A percentile compares a stretch with the other conserved stretches of the same genome.
These are phyloP conservation scores for Rhimphoctona megacephalus DNA, from an alignment of 2,888 invertebrate genomes.

Conservation along the genomic window DNA sequence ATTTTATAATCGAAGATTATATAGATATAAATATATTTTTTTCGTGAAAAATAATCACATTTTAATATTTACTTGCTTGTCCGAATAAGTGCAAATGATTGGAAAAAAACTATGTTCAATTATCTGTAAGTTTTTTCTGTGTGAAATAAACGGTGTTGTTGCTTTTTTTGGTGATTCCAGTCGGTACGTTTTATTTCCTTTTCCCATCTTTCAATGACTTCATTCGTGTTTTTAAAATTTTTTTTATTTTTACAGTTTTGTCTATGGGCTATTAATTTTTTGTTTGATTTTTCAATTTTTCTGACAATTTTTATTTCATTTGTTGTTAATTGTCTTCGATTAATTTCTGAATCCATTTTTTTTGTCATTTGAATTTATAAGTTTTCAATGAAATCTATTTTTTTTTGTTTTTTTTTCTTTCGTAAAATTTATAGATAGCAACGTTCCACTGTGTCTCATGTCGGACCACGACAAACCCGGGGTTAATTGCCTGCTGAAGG, in stretches of 20 bases:
- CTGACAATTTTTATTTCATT: neutral
- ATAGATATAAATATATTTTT: conserved; percentile 1
- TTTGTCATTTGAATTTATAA: neutral
- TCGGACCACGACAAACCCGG: conserved; percentile 86
- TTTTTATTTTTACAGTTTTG: neutral
- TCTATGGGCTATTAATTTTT: conserved; percentile 3
- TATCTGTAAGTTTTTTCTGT: conserved; percentile 71
- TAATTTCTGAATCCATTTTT: neutral
- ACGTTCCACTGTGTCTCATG: conserved; percentile 87
- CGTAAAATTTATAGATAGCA: conserved; percentile 84
- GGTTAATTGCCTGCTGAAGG: conserved; percentile 89
- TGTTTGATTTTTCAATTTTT: conserved; percentile 52
- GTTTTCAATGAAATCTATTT: conserved; percentile 71
- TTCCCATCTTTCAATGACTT: conserved; percentile 73
- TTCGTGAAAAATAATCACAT: neutral
- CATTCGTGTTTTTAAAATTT: neutral
- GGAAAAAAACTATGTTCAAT: conserved; percentile 62
- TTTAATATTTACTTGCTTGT: conserved; percentile 36
- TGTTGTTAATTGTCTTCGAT: neutral
- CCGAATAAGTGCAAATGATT: conserved; percentile 35
- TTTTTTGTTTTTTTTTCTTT: conserved; percentile 57
- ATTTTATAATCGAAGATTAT: neutral
- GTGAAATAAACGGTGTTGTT: conserved; percentile 85
- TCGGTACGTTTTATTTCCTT: conserved; percentile 80
- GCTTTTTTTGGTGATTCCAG: conserved; percentile 75